Percentiles rank a stretch among this genome's conserved stretches.
phyloP scores from a whole-genome alignment of 2,888 invertebrate species.

The Drosophila siamana region DNA sequence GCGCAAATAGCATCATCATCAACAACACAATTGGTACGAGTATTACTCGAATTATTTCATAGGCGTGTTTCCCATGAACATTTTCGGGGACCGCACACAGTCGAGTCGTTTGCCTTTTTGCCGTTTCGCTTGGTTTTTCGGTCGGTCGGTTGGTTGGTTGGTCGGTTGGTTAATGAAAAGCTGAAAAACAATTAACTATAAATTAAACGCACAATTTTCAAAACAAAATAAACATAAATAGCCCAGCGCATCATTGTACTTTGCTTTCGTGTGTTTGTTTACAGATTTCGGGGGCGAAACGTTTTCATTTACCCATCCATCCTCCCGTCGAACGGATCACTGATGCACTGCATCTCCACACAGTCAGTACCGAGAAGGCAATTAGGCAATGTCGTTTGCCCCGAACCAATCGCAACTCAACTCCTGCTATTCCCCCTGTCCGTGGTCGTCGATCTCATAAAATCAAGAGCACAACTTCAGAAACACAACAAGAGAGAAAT shows the following conservation, averaged over 20 bases:
- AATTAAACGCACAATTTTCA: constrained; percentile 80
- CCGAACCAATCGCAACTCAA: constrained; percentile 38
- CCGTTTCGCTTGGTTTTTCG: constrained; percentile 47
- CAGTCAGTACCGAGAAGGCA: constrained; percentile 41
- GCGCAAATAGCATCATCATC: constrained; percentile 75
- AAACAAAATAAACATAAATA: constrained; percentile 79
- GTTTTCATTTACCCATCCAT: constrained; percentile 59
- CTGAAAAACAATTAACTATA: constrained; percentile 79
- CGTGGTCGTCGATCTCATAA: constrained; percentile 58
- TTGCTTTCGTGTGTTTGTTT: constrained; percentile 66
- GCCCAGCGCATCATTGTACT: constrained; percentile 70
- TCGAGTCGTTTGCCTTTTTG: constrained; percentile 39
- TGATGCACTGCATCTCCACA: constrained; percentile 2
- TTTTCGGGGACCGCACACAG: constrained; percentile 72
- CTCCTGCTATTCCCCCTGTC: background rate
- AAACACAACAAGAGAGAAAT: constrained; percentile 53
- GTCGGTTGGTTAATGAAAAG: constrained; percentile 76
- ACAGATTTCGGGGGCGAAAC: constrained; percentile 48
- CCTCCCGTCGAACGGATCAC: constrained; percentile 1
- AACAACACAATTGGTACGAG: constrained; percentile 66
- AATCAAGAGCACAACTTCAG: constrained; percentile 73
- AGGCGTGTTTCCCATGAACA: constrained; percentile 62
- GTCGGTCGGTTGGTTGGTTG: constrained; percentile 67
- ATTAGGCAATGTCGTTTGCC: constrained; percentile 70
- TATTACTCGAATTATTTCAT: constrained; percentile 39